Evolutionary conservation across 2,888 invertebrate species (phyloP).

Genomic region (Zygaena filipendulae): DNA sequence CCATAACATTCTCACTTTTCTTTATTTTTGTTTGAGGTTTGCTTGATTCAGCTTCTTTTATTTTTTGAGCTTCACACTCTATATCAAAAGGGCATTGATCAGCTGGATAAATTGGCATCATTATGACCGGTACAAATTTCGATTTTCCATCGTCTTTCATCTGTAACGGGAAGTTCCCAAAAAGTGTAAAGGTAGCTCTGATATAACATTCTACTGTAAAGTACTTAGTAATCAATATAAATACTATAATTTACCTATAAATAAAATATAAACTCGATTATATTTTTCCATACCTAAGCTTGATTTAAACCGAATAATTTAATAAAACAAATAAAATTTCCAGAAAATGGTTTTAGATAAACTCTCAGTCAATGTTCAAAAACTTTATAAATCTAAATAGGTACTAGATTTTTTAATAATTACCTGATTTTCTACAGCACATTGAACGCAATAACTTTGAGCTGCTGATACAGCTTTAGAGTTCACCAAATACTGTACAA

Average conservation of each 20-base stretch:
- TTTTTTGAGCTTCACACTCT: conserved; percentile 40
- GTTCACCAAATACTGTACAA: conserved; percentile 38
- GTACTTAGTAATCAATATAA: too few species aligned
- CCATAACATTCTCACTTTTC: conserved; percentile 16
- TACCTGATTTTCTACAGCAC: conserved; percentile 36
- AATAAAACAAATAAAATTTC: too few species aligned
- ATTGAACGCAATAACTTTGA: conserved; percentile 46
- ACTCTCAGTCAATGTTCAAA: too few species aligned
- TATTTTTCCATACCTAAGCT: too few species aligned
- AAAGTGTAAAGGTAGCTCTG: too few species aligned
- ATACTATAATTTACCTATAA: too few species aligned
- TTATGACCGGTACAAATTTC: conserved; percentile 46
- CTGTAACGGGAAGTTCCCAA: conserved; percentile 12
- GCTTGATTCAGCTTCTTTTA: conserved; percentile 27
- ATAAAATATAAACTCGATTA: too few species aligned
- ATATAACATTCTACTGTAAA: too few species aligned
- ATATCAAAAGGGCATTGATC: conserved; percentile 51
- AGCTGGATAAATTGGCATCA: conserved; percentile 51
- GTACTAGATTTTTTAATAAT: too few species aligned
- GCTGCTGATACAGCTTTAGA: conserved; percentile 41
- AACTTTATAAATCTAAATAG: too few species aligned
- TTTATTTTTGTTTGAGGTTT: conserved; percentile 23
- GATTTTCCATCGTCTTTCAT: conserved; percentile 28
- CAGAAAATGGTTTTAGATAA: too few species aligned
- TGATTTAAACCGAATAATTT: too few species aligned